Evolutionary conservation across 2,797 vertebrate species (phyloP).

Genomic region (Notolepis coatsorum): DNA sequence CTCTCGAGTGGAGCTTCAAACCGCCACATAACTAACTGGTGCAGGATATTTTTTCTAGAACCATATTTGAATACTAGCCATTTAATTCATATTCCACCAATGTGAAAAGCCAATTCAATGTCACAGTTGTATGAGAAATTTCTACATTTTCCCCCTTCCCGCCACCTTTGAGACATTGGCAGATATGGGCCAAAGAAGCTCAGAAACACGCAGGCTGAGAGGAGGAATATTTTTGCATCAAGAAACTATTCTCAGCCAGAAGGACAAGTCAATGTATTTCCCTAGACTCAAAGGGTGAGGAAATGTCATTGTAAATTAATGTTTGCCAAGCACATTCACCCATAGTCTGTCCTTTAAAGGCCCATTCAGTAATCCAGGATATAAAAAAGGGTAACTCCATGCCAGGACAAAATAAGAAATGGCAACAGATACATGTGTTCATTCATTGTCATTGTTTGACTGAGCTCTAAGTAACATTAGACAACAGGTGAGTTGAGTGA

Average conservation of each 20-base stretch:
- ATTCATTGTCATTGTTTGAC: no score
- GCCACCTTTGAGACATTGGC: conserved; percentile 3
- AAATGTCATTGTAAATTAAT: conserved; percentile 58
- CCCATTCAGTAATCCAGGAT: no score
- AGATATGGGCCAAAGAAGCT: conserved; percentile 13
- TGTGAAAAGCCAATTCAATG: conserved; percentile 36
- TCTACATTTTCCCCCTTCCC: not conserved
- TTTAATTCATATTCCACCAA: conserved; percentile 35
- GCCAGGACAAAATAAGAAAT: no score
- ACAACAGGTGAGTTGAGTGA: no score
- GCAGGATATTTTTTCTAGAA: conserved; percentile 37
- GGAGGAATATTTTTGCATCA: conserved; percentile 33
- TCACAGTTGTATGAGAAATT: conserved; percentile 16
- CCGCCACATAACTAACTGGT: conserved; percentile 15
- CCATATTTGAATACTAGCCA: no score
- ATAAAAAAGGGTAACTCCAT: no score
- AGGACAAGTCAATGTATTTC: conserved; percentile 30
- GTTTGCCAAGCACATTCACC: conserved; percentile 43
- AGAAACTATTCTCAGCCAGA: conserved; percentile 22
- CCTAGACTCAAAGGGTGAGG: conserved; percentile 35
- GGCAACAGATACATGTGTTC: no score
- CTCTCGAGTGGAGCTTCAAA: conserved; percentile 33
- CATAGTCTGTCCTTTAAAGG: conserved; percentile 30
- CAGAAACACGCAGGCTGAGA: conserved; percentile 22
- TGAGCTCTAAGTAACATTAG: no score